Percentiles rank a stretch among this genome's conserved stretches.
Evolutionary conservation across 53 echinoderm and acorn worm species (phyloP).

Genomic region (Echinarachnius parma): DNA sequence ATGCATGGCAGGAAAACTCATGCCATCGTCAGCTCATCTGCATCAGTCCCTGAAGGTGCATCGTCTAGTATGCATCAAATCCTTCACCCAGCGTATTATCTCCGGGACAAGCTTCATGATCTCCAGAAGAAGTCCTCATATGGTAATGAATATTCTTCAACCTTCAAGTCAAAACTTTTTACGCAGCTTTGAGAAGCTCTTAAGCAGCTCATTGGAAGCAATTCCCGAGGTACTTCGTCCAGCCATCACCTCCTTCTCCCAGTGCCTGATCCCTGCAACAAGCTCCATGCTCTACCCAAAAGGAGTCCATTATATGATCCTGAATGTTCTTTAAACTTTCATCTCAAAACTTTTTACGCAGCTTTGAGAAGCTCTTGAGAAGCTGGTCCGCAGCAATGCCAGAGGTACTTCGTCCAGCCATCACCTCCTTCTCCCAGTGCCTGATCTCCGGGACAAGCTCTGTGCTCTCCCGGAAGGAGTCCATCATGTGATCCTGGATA

Average conservation of each 20-base stretch:
- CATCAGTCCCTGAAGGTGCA: no score
- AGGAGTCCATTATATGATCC: slow-evolving; percentile 77
- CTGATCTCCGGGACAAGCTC: slow-evolving; percentile 35
- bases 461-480: slow-evolving; percentile 54
- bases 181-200: slow-evolving; percentile 7
- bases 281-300: slow-evolving; percentile 37
- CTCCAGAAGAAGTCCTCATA: no score
- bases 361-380: slow-evolving; percentile 36
- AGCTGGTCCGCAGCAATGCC: slow-evolving; percentile 76
- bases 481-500: slow-evolving; percentile 82
- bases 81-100: no score
- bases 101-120: no score
- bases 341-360: slow-evolving; percentile 3
- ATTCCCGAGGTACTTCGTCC: slow-evolving; percentile 3
- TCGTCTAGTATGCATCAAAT: no score
- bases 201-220: slow-evolving; percentile 15
- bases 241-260: slow-evolving; percentile 51
- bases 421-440: slow-evolving; percentile 52
- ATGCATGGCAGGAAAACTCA: no score
- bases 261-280: slow-evolving; percentile 10
- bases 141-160: no score
- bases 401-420: slow-evolving; percentile 40
- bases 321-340: slow-evolving; percentile 60
- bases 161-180: not conserved
- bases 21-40: no score